phyloP scores from a whole-genome alignment of 2,797 vertebrate species.

The Discoglossus pictus region DNA sequence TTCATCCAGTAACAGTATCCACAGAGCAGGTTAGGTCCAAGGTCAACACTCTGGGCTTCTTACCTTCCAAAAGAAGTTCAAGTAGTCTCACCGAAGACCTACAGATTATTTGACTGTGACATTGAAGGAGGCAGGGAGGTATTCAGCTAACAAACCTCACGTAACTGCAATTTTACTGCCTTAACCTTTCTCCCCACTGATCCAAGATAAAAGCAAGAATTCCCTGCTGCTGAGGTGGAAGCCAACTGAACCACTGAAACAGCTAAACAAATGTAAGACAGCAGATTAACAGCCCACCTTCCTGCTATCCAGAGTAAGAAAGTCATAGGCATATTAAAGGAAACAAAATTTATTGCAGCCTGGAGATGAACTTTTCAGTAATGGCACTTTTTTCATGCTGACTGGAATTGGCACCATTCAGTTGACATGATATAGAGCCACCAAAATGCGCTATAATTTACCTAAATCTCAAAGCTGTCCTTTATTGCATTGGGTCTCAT shows the following conservation, averaged over 20 bases:
- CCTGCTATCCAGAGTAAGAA: background rate
- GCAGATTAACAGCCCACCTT: slow-evolving; percentile 13
- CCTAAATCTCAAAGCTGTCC: too few relatives aligned
- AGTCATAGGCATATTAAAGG: background rate
- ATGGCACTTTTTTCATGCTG: background rate
- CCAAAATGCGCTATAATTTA: too few relatives aligned
- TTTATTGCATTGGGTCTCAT: too few relatives aligned
- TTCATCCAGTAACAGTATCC: background rate
- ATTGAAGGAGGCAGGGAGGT: slow-evolving; percentile 27
- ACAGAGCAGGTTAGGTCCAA: background rate
- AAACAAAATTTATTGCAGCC: slow-evolving; percentile 1
- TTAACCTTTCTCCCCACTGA: slow-evolving; percentile 32
- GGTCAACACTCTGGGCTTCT: slow-evolving; percentile 20
- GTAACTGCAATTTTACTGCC: slow-evolving; percentile 18
- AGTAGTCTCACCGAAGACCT: background rate
- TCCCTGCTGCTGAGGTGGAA: slow-evolving; percentile 9
- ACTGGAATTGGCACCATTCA: slow-evolving; percentile 1
- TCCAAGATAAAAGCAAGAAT: slow-evolving; percentile 20
- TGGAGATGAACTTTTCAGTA: background rate
- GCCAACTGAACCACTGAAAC: background rate
- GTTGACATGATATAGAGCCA: too few relatives aligned
- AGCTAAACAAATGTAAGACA: slow-evolving; percentile 14
- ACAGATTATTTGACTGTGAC: slow-evolving; percentile 19
- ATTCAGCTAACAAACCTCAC: slow-evolving; percentile 15
- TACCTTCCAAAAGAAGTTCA: slow-evolving; percentile 13